These are phyloP conservation scores for Drosophila melanosoma DNA, from an alignment of 2,888 invertebrate genomes.

Conservation along the genomic window DNA sequence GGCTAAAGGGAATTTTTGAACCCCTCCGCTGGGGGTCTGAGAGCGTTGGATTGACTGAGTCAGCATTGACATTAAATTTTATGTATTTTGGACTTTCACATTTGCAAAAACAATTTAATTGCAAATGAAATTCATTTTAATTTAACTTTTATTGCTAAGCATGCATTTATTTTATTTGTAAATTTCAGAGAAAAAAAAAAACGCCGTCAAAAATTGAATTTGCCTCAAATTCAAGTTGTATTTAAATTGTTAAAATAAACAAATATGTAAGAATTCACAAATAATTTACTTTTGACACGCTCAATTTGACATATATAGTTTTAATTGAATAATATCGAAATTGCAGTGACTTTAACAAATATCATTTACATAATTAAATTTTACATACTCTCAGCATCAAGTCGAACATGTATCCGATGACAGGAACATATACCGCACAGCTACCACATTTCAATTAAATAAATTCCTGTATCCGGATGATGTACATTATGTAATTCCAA, in stretches of 20 bases:
- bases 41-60: constrained; percentile 41
- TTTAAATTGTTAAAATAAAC: constrained; percentile 11
- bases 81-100: background rate
- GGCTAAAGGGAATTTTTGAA: background rate
- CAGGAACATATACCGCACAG: background rate
- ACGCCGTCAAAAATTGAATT: constrained; percentile 18
- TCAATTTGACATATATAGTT: background rate
- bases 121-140: constrained; percentile 69
- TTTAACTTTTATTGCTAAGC: constrained; percentile 70
- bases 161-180: constrained; percentile 39
- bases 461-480: background rate
- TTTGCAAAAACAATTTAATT: constrained; percentile 62
- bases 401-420: background rate
- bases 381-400: background rate
- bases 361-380: background rate
- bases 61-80: constrained; percentile 47
- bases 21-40: background rate
- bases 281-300: background rate
- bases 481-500: background rate
- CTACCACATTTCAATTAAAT: background rate
- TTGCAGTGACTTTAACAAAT: background rate
- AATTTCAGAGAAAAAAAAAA: background rate
- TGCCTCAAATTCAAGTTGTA: constrained; percentile 5
- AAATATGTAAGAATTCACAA: background rate
- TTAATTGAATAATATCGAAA: constrained; percentile 4